A percentile compares a stretch with the other conserved stretches of the same genome.
Evolutionary conservation across 2,797 vertebrate genomes (phyloP).

Genomic region (Percopsis omiscomaycus): DNA sequence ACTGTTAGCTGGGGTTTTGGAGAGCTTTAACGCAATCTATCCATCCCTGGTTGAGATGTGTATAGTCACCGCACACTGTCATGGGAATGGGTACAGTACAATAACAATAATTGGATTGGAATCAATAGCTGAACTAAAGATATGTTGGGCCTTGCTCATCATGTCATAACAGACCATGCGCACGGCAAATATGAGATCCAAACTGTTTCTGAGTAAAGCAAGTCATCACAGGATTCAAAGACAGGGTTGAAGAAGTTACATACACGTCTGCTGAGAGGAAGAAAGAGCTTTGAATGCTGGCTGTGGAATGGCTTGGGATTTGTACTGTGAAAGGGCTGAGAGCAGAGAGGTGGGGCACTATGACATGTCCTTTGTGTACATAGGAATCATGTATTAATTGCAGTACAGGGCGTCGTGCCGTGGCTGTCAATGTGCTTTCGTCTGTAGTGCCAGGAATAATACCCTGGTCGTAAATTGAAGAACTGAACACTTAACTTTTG

Average conservation of each 20-base stretch:
- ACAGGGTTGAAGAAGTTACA: slow-evolving; percentile 73
- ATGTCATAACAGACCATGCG: slow-evolving; percentile 40
- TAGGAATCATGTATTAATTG: slow-evolving; percentile 78
- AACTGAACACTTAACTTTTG: slow-evolving; percentile 69
- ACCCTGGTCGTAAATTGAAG: slow-evolving; percentile 65
- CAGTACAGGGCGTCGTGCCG: slow-evolving; percentile 66
- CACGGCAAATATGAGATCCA: slow-evolving; percentile 50
- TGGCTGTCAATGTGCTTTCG: slow-evolving; percentile 59
- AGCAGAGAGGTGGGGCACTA: slow-evolving; percentile 70
- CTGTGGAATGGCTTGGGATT: slow-evolving; percentile 72
- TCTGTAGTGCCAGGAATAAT: slow-evolving; percentile 63
- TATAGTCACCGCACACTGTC: background rate
- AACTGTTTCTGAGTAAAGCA: slow-evolving; percentile 63
- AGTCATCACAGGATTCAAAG: slow-evolving; percentile 79
- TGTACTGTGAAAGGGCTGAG: slow-evolving; percentile 72
- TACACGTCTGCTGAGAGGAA: slow-evolving; percentile 68
- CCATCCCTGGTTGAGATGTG: no score
- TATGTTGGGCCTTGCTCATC: slow-evolving; percentile 27
- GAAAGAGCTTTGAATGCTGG: slow-evolving; percentile 28
- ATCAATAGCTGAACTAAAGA: slow-evolving; percentile 12
- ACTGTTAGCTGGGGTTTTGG: no score
- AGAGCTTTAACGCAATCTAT: no score
- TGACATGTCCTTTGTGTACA: slow-evolving; percentile 72
- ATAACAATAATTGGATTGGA: background rate
- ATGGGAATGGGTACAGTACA: slow-evolving; percentile 10